Evolutionary conservation across 2,888 invertebrate species (phyloP).

Genomic region (Laothoe populi): DNA sequence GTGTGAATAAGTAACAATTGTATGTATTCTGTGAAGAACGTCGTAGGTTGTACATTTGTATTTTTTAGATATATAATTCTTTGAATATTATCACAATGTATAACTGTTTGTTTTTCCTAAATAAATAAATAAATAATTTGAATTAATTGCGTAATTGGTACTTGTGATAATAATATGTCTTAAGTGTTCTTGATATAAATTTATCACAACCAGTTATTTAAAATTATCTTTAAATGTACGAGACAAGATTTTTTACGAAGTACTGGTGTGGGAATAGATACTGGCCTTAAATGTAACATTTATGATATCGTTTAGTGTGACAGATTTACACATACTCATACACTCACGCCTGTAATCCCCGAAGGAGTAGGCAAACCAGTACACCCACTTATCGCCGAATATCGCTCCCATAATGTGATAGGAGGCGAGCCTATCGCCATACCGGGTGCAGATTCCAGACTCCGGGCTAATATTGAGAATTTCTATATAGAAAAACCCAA

Average conservation of each 20-base stretch:
- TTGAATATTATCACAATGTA: neutral
- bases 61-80: too few relatives aligned
- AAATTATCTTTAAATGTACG: neutral
- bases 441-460: too few relatives aligned
- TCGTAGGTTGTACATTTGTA: too few relatives aligned
- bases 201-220: constrained; percentile 16
- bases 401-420: too few relatives aligned
- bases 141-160: neutral
- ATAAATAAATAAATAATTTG: neutral
- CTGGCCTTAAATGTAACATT: constrained; percentile 21
- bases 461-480: too few relatives aligned
- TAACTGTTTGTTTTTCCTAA: neutral
- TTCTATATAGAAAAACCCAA: too few relatives aligned
- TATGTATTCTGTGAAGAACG: too few relatives aligned
- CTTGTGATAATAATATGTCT: neutral
- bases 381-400: too few relatives aligned
- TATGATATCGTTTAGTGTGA: constrained; percentile 1
- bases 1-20: too few relatives aligned
- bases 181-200: constrained; percentile 12
- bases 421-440: too few relatives aligned
- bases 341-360: neutral
- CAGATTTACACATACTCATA: constrained; percentile 5
- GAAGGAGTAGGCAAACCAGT: too few relatives aligned
- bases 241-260: neutral
- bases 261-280: constrained; percentile 13